phyloP scores from a whole-genome alignment of 1,140 invertebrate genomes.

The Solen grandis region DNA sequence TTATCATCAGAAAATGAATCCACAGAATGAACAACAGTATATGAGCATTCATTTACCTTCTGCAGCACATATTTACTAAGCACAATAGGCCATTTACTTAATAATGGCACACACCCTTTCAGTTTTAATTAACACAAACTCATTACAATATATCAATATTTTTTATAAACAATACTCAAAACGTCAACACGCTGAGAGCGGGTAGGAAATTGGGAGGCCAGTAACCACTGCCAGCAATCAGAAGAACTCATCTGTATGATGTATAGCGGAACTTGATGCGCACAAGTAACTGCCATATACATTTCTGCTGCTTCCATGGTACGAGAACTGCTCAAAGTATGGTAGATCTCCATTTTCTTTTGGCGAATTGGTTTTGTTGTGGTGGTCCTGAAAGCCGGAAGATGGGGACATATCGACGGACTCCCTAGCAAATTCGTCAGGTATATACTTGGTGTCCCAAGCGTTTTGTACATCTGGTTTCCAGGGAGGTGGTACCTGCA shows the following conservation, averaged over 20 bases:
- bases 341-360: conserved; percentile 86
- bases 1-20: no score
- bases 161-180: no score
- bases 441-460: conserved; percentile 80
- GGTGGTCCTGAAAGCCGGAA: conserved; percentile 43
- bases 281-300: conserved; percentile 72
- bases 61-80: no score
- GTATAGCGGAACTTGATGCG: conserved; percentile 11
- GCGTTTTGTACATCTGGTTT: conserved; percentile 76
- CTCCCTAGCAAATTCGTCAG: conserved; percentile 79
- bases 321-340: conserved; percentile 91
- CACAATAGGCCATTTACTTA: no score
- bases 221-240: no score
- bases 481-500: conserved; percentile 77
- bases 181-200: no score
- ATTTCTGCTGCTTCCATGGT: conserved; percentile 81
- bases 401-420: conserved; percentile 74
- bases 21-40: no score
- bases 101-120: no score
- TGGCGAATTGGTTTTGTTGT: conserved; percentile 84
- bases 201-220: no score
- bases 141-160: no score
- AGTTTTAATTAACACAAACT: no score
- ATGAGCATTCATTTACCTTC: no score
- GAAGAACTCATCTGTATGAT: conserved; percentile 34